phyloP scores from a whole-genome alignment of 64 coral and sea anemone species.

The Orbicella faveolata region DNA sequence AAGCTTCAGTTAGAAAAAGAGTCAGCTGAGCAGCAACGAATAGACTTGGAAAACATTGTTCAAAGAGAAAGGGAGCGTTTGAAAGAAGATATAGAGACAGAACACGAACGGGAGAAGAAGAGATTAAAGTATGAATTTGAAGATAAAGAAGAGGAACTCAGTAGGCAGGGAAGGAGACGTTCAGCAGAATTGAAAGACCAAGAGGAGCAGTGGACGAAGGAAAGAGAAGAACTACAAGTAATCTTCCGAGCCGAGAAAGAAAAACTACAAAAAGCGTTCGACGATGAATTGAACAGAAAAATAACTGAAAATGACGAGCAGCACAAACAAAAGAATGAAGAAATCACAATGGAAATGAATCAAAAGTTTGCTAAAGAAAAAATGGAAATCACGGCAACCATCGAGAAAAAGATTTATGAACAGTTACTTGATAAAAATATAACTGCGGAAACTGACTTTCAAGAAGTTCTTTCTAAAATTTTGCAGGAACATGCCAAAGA shows the following conservation, averaged over 20 bases:
- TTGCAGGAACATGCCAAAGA: constrained; percentile 76
- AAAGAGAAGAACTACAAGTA: constrained; percentile 58
- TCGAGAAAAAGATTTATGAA: constrained; percentile 51
- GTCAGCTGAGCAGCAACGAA: constrained; percentile 52
- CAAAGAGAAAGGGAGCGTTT: constrained; percentile 61
- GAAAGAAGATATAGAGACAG: constrained; percentile 47
- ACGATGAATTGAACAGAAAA: constrained; percentile 44
- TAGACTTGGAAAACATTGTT: constrained; percentile 56
- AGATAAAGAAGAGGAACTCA: constrained; percentile 12
- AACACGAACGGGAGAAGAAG: constrained; percentile 60
- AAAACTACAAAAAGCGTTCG: constrained; percentile 57
- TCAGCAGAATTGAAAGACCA: constrained; percentile 23
- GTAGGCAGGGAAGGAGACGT: constrained; percentile 21
- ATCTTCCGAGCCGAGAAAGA: constrained; percentile 60
- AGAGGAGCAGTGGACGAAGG: constrained; percentile 42
- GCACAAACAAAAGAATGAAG: constrained; percentile 16
- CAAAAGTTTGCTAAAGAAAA: constrained; percentile 65
- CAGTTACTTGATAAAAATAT: constrained; percentile 66
- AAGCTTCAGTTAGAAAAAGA: constrained; percentile 60
- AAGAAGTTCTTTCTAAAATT: constrained; percentile 60
- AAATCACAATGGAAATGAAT: constrained; percentile 50
- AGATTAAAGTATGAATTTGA: constrained; percentile 49
- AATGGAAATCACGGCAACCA: constrained; percentile 33
- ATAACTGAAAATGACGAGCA: constrained; percentile 33
- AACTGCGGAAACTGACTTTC: constrained; percentile 75